Evolutionary conservation across 2,797 vertebrate species (phyloP).

Genomic region (Alfaro cultratus): DNA sequence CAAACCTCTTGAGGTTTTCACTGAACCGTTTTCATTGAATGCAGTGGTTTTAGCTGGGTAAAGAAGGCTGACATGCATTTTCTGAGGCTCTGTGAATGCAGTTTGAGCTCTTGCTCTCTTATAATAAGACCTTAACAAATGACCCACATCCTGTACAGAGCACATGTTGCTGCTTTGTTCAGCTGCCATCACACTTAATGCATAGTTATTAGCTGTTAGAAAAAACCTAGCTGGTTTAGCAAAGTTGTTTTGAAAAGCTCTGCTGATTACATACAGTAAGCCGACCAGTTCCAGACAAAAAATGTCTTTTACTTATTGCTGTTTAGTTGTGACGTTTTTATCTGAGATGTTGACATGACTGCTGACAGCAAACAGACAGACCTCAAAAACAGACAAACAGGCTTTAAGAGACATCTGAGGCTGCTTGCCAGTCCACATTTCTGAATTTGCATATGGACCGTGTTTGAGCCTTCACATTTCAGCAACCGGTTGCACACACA

Average conservation of each 20-base stretch:
- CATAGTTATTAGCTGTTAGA: neutral
- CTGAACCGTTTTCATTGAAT: neutral
- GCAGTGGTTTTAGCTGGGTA: neutral
- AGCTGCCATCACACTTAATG: neutral
- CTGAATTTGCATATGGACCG: neutral
- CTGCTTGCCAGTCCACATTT: neutral
- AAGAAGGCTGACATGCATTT: neutral
- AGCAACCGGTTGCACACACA: neutral
- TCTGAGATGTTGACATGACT: neutral
- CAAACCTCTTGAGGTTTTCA: neutral
- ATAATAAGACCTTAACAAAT: neutral
- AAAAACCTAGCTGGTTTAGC: neutral
- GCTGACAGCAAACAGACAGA: neutral
- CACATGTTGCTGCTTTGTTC: neutral
- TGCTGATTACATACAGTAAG: neutral
- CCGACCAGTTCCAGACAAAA: neutral
- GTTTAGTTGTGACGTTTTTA: neutral
- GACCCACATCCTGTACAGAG: neutral
- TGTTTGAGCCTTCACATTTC: neutral
- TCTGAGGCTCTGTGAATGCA: neutral
- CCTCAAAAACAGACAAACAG: neutral
- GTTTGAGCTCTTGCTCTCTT: neutral
- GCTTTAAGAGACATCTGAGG: neutral
- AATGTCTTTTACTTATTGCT: neutral
- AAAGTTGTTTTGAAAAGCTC: conserved; percentile 3